Evolutionary conservation across 2,888 invertebrate species (phyloP).

Genomic region (Antheraea yamamai): DNA sequence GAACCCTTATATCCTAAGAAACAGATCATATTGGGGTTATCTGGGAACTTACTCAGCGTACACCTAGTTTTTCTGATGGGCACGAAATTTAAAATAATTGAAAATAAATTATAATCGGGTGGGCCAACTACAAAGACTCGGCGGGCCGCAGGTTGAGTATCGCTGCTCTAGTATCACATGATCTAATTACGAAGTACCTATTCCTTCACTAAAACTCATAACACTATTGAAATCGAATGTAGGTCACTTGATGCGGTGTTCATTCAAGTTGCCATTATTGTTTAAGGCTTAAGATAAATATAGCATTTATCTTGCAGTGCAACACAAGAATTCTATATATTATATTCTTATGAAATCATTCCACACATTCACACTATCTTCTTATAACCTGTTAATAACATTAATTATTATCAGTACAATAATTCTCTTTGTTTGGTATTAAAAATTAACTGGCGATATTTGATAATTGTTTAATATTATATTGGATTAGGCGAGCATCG

Average conservation of each 20-base stretch:
- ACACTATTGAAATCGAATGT: not conserved
- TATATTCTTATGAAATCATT: not conserved
- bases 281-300: not conserved
- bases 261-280: not conserved
- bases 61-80: no score
- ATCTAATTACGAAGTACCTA: not conserved
- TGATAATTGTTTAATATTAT: not conserved
- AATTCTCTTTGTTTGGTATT: not conserved
- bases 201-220: not conserved
- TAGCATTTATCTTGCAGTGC: not conserved
- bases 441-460: not conserved
- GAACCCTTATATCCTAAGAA: no score
- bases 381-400: not conserved
- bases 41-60: no score
- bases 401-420: not conserved
- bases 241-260: not conserved
- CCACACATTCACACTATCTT: not conserved
- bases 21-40: no score
- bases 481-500: not conserved
- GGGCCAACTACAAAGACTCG: no score
- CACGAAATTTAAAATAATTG: no score
- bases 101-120: no score
- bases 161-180: no score
- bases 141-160: no score
- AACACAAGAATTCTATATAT: not conserved